These are phyloP conservation scores for Rhagophthalmus giganteus DNA, from an alignment of 2,888 invertebrate genomes.

Conservation along the genomic window DNA sequence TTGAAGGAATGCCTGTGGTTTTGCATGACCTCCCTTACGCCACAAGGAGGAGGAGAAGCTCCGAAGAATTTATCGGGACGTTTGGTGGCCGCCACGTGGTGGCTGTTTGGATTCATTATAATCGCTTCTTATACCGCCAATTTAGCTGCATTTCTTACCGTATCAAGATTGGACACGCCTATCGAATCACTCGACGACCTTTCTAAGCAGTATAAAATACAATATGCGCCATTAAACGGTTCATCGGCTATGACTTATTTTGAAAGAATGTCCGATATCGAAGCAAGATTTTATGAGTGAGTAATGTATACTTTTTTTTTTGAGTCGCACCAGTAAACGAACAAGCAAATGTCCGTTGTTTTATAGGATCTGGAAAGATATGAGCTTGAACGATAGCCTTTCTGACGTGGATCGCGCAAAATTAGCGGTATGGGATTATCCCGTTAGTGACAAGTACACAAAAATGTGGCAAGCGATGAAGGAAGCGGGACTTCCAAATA, in stretches of 20 bases:
- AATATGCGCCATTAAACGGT: slow-evolving; percentile 89
- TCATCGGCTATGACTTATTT: slow-evolving; percentile 93
- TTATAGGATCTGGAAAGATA: slow-evolving; percentile 93
- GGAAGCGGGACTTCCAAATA: slow-evolving; percentile 77
- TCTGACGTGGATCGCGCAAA: slow-evolving; percentile 88
- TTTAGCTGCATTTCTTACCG: slow-evolving; percentile 94
- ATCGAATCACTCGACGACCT: slow-evolving; percentile 93
- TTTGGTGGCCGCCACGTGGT: slow-evolving; percentile 96
- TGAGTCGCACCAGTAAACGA: too few species aligned
- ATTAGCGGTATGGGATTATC: slow-evolving; percentile 98
- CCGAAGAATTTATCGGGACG: slow-evolving; percentile 95
- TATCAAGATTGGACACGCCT: slow-evolving; percentile 88
- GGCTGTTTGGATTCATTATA: slow-evolving; percentile 98
- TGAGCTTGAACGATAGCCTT: slow-evolving; percentile 93
- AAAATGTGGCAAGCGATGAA: slow-evolving; percentile 98
- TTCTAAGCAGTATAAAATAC: slow-evolving; percentile 88
- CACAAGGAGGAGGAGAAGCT: slow-evolving; percentile 93
- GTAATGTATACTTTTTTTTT: too few species aligned
- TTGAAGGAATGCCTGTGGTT: slow-evolving; percentile 98
- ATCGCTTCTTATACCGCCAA: slow-evolving; percentile 99
- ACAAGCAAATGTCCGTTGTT: too few species aligned
- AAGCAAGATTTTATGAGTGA: slow-evolving; percentile 92
- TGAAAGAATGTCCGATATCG: slow-evolving; percentile 93
- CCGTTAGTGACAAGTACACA: slow-evolving; percentile 96
- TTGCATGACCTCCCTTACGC: slow-evolving; percentile 97